phyloP scores from a whole-genome alignment of 30 jellyfish, hydroid and myxozoan species.

The Aurelia aurita complex sp. Pacific region DNA sequence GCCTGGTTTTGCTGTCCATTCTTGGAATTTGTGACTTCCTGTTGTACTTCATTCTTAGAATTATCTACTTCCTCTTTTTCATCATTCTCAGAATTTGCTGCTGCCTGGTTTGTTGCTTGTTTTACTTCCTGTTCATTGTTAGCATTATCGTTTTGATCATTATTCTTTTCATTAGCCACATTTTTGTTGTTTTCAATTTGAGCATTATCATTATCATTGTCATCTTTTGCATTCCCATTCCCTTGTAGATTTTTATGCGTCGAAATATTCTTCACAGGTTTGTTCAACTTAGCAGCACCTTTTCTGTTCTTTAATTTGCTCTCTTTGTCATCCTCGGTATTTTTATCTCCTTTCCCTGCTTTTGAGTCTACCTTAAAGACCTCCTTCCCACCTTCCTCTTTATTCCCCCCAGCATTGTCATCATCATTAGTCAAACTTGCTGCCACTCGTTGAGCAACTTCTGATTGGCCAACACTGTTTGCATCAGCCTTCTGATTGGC shows the following conservation, averaged over 20 bases:
- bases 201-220: background rate
- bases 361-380: background rate
- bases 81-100: background rate
- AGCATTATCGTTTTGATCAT: slow-evolving; percentile 8
- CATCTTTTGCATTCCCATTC: background rate
- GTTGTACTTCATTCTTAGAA: slow-evolving; percentile 16
- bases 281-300: background rate
- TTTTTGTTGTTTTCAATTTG: background rate
- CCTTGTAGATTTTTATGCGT: background rate
- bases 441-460: background rate
- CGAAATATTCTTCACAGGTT: background rate
- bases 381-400: background rate
- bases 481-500: background rate
- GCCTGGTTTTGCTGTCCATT: slow-evolving; percentile 4
- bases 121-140: slow-evolving; percentile 13
- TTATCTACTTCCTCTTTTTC: slow-evolving; percentile 1
- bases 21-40: background rate
- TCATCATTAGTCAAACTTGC: background rate
- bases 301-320: background rate
- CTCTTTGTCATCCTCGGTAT: background rate
- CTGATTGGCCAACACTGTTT: slow-evolving; percentile 5
- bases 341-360: background rate
- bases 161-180: background rate
- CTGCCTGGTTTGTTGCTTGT: slow-evolving; percentile 29
- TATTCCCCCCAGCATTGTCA: background rate